Base-by-base conservation (phyloP, 2,888 invertebrate species). In the Lobophora halterata region DNA sequence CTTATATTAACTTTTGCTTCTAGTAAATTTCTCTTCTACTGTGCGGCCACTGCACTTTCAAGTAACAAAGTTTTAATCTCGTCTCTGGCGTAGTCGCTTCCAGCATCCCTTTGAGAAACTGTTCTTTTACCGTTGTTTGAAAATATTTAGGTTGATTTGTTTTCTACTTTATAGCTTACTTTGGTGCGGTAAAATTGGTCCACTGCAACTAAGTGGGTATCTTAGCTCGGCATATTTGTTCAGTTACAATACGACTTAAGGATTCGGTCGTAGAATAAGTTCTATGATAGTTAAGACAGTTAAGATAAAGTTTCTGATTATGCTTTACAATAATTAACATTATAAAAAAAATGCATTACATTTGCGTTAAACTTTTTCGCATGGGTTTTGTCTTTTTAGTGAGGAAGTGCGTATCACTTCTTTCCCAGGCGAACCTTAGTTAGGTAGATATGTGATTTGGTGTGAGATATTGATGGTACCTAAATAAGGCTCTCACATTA, bases 1-100 rank as follows among this genome's bases (percentile, higher is more conserved):
- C 77, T 82, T 82, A 79, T 81, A 82, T 85, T 82, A 85, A 83
- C 81, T 85, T 85, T 81, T 82, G 75, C 72, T 73, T 65, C 52
- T 69, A 78, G 77, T 81, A 74, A 79, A 82, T 80, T 83, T 79
- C 74, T 71, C 75, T 77, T 71, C 68, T 67, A 69, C 73, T 69
- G 75, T 56, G 69, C 73, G 74, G 73, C 77, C 79, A 75, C 65
- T 78, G 79, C 79, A 79, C 74, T 81, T 74, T 71, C 68, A 78
- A 83, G 79, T 77, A 74, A 69, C 61, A 72, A 83, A 85, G 79
- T 85, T 85, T 80, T 82, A 82, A 83, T 82, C 72, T 73, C 72
- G 67, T 71, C 66, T 59, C 61, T 63, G 55, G 61, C 59, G 58
- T 58, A 54, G 49, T 53, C 12, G 45, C 55, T 53, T 54, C 53